Evolutionary conservation across 2,797 vertebrate genomes (phyloP).

Genomic region (Siniperca undulata): DNA sequence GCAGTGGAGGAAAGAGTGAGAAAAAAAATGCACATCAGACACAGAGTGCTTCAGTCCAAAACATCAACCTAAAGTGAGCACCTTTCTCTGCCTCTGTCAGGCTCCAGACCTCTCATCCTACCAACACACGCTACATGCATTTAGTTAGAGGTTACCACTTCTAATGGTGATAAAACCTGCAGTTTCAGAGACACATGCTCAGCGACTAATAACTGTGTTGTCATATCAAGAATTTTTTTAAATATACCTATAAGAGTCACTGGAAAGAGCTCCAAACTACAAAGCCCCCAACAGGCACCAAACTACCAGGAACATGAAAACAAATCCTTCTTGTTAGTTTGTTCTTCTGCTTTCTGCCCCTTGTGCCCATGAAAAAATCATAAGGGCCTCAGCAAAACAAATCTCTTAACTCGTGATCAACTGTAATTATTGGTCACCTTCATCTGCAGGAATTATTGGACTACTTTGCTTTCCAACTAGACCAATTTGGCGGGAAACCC

Average conservation of each 20-base stretch:
- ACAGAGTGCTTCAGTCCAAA: slow-evolving; percentile 10
- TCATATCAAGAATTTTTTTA: not conserved
- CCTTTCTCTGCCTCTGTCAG: slow-evolving; percentile 8
- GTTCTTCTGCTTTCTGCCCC: not conserved
- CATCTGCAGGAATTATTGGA: slow-evolving; percentile 21
- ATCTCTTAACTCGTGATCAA: not conserved
- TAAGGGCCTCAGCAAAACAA: not conserved
- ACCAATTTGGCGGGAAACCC: slow-evolving; percentile 44
- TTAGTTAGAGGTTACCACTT: slow-evolving; percentile 5
- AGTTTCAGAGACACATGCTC: not conserved
- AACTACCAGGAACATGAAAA: not conserved
- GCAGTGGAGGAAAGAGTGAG: slow-evolving; percentile 13
- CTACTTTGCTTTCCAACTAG: slow-evolving; percentile 32
- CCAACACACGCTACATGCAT: not conserved
- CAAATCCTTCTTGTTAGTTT: not conserved
- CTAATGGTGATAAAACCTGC: not conserved
- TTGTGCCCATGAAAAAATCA: not conserved
- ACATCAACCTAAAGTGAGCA: slow-evolving; percentile 22
- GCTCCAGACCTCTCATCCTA: not conserved
- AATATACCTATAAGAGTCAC: not conserved
- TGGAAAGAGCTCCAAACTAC: not conserved
- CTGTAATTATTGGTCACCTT: slow-evolving; percentile 21
- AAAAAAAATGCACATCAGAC: slow-evolving; percentile 26
- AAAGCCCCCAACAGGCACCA: not conserved
- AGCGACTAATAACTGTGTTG: not conserved